Base-by-base conservation (phyloP, 2,797 vertebrate genomes). In the Mionectes olivaceus region DNA sequence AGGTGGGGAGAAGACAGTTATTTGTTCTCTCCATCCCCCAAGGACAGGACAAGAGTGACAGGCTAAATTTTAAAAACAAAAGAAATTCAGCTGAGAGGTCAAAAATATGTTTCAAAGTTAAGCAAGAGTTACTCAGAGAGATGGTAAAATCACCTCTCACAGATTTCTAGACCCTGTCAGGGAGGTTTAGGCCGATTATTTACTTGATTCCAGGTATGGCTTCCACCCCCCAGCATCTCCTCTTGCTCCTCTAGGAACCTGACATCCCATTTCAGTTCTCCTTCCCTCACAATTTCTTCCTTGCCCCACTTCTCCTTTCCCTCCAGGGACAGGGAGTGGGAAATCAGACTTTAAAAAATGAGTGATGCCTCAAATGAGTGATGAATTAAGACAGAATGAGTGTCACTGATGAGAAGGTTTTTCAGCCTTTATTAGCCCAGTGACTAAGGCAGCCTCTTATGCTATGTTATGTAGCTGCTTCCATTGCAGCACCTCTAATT, bases 301-400 rank as follows among this genome's bases (percentile, higher is more conserved):
- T 43, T 22, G 7, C 13, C 11, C 39, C 47, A 17, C 39, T 86
- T 80, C 52, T 77, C 15, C 28, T 49, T 5, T 49, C 67, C 37
- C 68, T 41, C 13, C 68, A 55, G 14, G 1, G 0, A 33, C 1
- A 1, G 2, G 11, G 19, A 79, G 7, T 6, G 5, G 21, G 19
- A 52, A 86, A 63, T 41, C 10, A 52, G 39, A 43, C 37, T 89
- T 55, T 11, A 21, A 87, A 47, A 44, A 86, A 53, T 32, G 44
- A 44, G 44, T 22, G 44, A 44, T 61, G 47, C 46, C 50, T 81
- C 69, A 80, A 70, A 43, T 15, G 19, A 85, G 32, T 15, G 33
- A 93, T 6, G 3, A 90, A 94, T 61, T 65, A 70, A 63, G 11
- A 64, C 3, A 55, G 52, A 93, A 92, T 82, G 49, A 79, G 22